Base-by-base conservation (phyloP, 2,888 invertebrate genomes). In the Augiades crinisus region DNA sequence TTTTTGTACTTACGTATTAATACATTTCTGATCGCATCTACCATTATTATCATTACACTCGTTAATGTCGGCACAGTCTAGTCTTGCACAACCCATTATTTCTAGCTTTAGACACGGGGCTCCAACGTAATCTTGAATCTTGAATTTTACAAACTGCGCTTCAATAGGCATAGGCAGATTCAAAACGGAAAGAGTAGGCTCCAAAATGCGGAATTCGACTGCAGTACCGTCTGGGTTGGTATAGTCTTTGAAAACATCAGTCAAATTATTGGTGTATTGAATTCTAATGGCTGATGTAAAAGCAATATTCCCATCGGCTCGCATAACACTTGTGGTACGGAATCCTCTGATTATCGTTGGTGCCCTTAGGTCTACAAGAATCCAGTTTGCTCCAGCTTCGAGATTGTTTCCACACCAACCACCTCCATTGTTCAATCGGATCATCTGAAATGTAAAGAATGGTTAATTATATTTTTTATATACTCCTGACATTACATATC, bases 141-240 rank as follows among this genome's bases (percentile, higher is more conserved):
- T 94, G 75, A 98, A 96, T 67, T 95, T 94, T 1, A 98, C 89
- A 65, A 93, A 98, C 63, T 96, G 94, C 0, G 98, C 95, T 86
- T 98, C 98, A 59, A 98, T 96, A 0, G 98, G 96, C 71, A 96
- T 92, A 0, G 98, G 98, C 7, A 98, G 85, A 75, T 97, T 98
- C 5, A 98, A 81, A 21, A 98, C 96, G 0, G 97, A 97, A n/a
- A 98, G 87, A 46, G 96, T 96, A 0, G 97, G 96, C 67, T 97
- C 97, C 33, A 96, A 81, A 60, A 97, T 96, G 56, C 97, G 91
- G 75, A 98, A 98, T 75, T 98, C 97, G 0, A 98, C 97, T 6
- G 97, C 96, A 1, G 97, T 96, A 16, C 97, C 97, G 72, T 97
- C 96, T 2, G 97, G 96, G 73, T 98, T 98, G 2, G 96, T 94